Evolutionary conservation across 2,797 vertebrate genomes (phyloP).

Genomic region (Cuniculus paca): DNA sequence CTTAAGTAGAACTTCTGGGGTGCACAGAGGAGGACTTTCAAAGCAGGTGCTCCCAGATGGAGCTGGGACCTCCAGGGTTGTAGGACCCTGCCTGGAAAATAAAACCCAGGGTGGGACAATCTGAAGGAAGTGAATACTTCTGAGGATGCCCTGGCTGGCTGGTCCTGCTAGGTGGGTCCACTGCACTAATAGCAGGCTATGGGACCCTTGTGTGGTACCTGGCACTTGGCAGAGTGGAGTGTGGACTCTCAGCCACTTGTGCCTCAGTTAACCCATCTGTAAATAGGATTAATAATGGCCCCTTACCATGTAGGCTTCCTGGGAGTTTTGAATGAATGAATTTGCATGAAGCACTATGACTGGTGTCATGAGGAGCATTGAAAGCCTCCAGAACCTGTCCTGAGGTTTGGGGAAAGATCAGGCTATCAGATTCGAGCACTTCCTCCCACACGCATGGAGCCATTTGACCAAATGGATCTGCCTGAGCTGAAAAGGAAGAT

Average conservation of each 20-base stretch:
- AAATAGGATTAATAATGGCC: not conserved
- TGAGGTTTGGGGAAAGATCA: too few relatives aligned
- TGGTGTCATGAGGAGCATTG: not conserved
- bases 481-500: too few relatives aligned
- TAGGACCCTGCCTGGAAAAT: too few relatives aligned
- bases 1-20: too few relatives aligned
- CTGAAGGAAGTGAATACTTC: not conserved
- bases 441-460: not conserved
- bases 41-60: not conserved
- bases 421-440: fast-evolving
- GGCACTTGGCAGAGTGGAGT: not conserved
- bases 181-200: not conserved
- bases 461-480: not conserved
- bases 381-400: not conserved
- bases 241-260: not conserved
- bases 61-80: not conserved
- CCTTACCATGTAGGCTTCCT: not conserved
- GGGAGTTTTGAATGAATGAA: not conserved
- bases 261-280: not conserved
- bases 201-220: not conserved
- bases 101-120: not conserved
- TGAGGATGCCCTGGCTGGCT: not conserved
- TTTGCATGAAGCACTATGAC: too few relatives aligned
- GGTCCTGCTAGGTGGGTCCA: not conserved
- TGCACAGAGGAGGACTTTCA: too few relatives aligned